Percentiles rank a stretch among this genome's conserved stretches.
These are phyloP conservation scores for Rhagoletis zephyria DNA, from an alignment of 1,140 invertebrate species.

Conservation along the genomic window DNA sequence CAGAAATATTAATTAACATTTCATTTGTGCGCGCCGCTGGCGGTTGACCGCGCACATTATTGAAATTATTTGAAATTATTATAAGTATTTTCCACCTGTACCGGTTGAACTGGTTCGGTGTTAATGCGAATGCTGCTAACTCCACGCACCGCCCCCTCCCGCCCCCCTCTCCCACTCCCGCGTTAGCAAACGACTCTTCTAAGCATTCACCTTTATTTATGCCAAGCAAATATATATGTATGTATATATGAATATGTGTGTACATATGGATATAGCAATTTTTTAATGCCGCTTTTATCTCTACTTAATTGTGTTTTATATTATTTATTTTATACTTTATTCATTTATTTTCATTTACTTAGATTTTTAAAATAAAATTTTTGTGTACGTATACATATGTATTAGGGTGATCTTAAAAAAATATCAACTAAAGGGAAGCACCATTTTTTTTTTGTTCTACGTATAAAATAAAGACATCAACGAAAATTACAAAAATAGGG, in stretches of 20 bases:
- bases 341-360: not conserved
- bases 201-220: not conserved
- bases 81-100: not conserved
- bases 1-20: constrained; percentile 31
- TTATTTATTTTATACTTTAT: not conserved
- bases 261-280: no score
- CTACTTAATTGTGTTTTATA: not conserved
- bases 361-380: no score
- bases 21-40: not conserved
- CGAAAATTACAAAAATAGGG: no score
- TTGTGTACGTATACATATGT: no score
- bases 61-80: not conserved
- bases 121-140: no score
- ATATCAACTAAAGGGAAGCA: no score
- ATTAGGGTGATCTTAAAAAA: no score
- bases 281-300: constrained; percentile 21
- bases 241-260: no score
- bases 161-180: no score
- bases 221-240: not conserved
- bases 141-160: no score
- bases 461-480: no score
- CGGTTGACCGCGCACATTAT: not conserved
- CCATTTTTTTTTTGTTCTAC: no score
- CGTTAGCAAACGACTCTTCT: not conserved
- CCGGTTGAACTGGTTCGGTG: not conserved